Conservation (phyloP, 2,888 invertebrate genomes). For the Ryuthela nishihirai region DNA sequence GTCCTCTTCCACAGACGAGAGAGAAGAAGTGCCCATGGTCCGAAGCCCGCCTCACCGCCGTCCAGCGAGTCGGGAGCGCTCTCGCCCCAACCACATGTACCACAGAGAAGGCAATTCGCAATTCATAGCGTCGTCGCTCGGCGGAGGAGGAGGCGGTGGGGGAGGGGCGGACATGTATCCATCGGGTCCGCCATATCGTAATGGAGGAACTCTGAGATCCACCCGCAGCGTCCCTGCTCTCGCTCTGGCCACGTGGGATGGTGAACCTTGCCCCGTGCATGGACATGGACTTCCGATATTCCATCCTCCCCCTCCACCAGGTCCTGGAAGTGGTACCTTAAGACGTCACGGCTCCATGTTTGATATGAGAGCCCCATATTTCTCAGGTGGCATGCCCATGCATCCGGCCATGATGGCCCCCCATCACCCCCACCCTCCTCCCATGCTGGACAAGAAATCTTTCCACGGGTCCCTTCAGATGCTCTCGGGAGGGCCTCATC, state of each 20-base stretch:
- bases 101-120: slow-evolving; percentile 21
- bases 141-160: too few species aligned
- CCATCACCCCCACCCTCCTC: slow-evolving; percentile 3
- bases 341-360: slow-evolving; percentile 32
- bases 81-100: slow-evolving; percentile 9
- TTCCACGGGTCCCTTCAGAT: slow-evolving; percentile 37
- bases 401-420: slow-evolving; percentile 1
- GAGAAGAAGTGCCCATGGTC: slow-evolving; percentile 42
- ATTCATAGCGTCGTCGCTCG: too few species aligned
- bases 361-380: slow-evolving; percentile 21
- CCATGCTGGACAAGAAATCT: slow-evolving; percentile 31
- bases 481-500: slow-evolving; percentile 11
- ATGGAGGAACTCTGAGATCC: slow-evolving; percentile 35
- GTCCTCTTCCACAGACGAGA: slow-evolving; percentile 39
- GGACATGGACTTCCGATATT: slow-evolving; percentile 36
- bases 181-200: slow-evolving; percentile 6
- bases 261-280: slow-evolving; percentile 43
- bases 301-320: slow-evolving; percentile 14
- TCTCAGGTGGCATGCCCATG: not conserved
- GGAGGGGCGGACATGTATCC: slow-evolving; percentile 2
- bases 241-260: slow-evolving; percentile 41
- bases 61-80: slow-evolving; percentile 15
- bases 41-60: slow-evolving; percentile 26
- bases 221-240: slow-evolving; percentile 42
- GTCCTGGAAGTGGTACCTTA: slow-evolving; percentile 15